phyloP scores from a whole-genome alignment of 2,113 vertebrate species.

The Triplophysa rosa region DNA sequence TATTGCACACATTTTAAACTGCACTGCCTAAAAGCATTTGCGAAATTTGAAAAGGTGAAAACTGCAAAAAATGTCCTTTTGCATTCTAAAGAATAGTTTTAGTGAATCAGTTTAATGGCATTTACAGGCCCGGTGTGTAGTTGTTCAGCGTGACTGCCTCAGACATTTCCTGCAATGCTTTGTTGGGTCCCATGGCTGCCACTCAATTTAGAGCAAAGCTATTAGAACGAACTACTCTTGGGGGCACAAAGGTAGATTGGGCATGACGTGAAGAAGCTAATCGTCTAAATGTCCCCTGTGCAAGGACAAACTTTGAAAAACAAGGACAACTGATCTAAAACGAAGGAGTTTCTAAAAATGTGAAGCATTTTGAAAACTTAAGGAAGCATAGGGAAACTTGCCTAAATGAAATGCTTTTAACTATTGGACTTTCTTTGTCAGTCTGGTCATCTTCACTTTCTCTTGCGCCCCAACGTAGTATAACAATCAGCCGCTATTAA shows the following conservation, averaged over 20 bases:
- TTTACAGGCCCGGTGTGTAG: conserved; percentile 64
- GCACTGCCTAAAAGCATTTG: too few relatives aligned
- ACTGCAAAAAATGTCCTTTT: too few relatives aligned
- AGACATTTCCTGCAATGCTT: conserved; percentile 65
- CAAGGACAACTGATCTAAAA: conserved; percentile 25
- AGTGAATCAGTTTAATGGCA: conserved; percentile 56
- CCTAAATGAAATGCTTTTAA: too few relatives aligned
- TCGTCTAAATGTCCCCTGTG: conserved; percentile 62
- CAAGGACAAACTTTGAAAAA: conserved; percentile 69
- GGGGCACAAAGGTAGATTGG: conserved; percentile 73
- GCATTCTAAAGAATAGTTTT: neutral
- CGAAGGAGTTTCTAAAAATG: neutral
- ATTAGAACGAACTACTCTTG: conserved; percentile 76
- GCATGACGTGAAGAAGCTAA: conserved; percentile 67
- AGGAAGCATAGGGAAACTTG: neutral
- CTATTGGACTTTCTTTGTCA: neutral
- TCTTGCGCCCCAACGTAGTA: conserved; percentile 4
- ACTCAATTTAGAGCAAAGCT: conserved; percentile 70
- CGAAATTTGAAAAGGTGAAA: too few relatives aligned
- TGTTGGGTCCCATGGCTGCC: conserved; percentile 58
- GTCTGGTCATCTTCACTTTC: conserved; percentile 21
- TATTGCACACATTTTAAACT: too few relatives aligned
- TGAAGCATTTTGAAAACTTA: too few relatives aligned
- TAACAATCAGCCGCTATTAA: conserved; percentile 47
- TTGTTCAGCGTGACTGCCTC: conserved; percentile 65